Base-by-base conservation (phyloP, 2,113 vertebrate species). In the Egretta garzetta region DNA sequence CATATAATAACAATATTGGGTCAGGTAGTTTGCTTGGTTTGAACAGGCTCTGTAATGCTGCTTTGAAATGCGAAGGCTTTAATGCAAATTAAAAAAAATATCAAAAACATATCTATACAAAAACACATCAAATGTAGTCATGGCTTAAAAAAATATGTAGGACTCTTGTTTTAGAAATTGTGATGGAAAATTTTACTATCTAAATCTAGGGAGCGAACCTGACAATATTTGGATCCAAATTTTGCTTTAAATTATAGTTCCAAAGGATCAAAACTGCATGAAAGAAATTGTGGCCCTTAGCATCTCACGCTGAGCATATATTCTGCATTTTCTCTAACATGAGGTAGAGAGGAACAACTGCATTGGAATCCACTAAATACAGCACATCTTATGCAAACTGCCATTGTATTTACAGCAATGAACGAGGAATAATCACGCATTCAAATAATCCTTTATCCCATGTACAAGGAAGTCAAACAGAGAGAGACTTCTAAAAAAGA, bases 381-480 rank as follows among this genome's bases (percentile, higher is more conserved):
- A 84, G 63, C 75, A 63, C 10, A 76, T 80, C 21, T 63, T 50
- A 87, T 32, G 73, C 26, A 87, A 92, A 83, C n/a, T 91, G 73
- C 22, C 3, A 1, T 26, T 93, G 52, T 77, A 85, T 63, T 94
- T 80, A 60, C 67, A 90, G 52, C 59, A 79, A 26, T 22, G 43
- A 88, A 49, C 84, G 55, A 87, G 27, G 56, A 84, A 91, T 88
- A 91, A 91, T 79, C 41, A 41, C 2, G 3, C 45, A 56, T 81
- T 80, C 60, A 94, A 90, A 82, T 86, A 80, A 94, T 88, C 81
- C 45, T 92, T 86, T 87, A 96, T 27, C 6, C 39, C 37, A 49
- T 37, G 20, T 79, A 88, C n/a, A 67, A 90, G 64, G 37, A 93
- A 95, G 92, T 64, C 35, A 90, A 71, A 86, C 18, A 82, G 49